Base-by-base conservation (phyloP, 2,113 vertebrate genomes). In the Elephantulus edwardii region DNA sequence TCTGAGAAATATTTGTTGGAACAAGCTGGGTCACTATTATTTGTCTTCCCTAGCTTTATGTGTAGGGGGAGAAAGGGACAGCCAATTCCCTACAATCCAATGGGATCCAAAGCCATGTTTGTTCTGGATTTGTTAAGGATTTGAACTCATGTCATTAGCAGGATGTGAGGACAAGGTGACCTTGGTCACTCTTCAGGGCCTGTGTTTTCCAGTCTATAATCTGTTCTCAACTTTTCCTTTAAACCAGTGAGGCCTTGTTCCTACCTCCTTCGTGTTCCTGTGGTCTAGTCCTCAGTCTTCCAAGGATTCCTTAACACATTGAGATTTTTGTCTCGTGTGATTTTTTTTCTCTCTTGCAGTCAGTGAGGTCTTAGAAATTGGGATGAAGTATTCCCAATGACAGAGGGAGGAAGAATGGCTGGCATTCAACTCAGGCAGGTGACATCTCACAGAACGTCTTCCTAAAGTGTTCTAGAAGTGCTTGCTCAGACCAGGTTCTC, bases 141-240 rank as follows among this genome's bases (percentile, higher is more conserved):
- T 93, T 40, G 46, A 60, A 74, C 28, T 40, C 60, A 50, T 58
- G 62, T 42, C 66, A 14, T 17, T 78, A 48, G 78, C 87, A 35
- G 44, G 35, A 28, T 2, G 3, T 35, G 28, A 5, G 82, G 56
- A 28, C 74, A 86, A 64, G 74, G 58, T 76, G 40, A 19, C 70
- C 88, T 84, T 0, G 8, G 48, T 26, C 54, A 54, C 75, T 58
- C 30, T 46, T 68, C 72, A 42, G n/a, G 46, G 68, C n/a, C 40
- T 52, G 4, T 52, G 80, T 82, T 76, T 94, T 54, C 88, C 80
- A 17, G 0, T 66, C 26, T 6, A 40, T 64, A 72, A n/a, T 46
- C 26, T n/a, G 50, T 33, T 44, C 92, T 88, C 60, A 60, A 8
- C 72, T 83, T 93, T 64, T 46, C 52, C 88, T 93, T 79, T 83